Evolutionary conservation across 2,888 invertebrate species (phyloP).

Genomic region (Phoronis australis): DNA sequence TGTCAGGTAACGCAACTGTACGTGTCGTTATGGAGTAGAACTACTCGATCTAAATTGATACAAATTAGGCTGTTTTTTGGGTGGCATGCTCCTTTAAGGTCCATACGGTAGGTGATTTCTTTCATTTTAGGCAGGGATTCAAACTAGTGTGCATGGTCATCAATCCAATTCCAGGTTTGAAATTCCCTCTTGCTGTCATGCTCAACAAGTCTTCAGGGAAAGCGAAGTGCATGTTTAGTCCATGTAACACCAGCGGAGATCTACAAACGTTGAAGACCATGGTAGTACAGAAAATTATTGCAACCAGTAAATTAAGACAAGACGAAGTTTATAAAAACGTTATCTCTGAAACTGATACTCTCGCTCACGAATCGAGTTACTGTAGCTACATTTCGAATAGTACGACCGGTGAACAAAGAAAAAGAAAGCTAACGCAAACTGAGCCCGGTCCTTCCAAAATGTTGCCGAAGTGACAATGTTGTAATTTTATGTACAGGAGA

Average conservation of each 20-base stretch:
- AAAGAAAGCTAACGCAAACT: neutral
- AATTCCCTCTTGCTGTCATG: too few relatives aligned
- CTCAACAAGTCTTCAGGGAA: too few relatives aligned
- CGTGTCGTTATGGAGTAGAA: too few relatives aligned
- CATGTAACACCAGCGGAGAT: neutral
- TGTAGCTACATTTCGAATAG: neutral
- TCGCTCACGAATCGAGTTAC: neutral
- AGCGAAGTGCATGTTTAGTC: neutral
- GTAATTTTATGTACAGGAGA: neutral
- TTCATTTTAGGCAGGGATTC: too few relatives aligned
- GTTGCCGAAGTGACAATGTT: neutral
- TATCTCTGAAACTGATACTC: neutral
- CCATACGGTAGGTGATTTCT: too few relatives aligned
- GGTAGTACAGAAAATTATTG: neutral
- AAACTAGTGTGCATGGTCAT: too few relatives aligned
- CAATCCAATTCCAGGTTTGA: too few relatives aligned
- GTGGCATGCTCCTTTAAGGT: too few relatives aligned
- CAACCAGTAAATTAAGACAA: neutral
- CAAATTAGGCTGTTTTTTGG: too few relatives aligned
- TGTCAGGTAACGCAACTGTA: too few relatives aligned
- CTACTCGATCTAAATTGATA: too few relatives aligned
- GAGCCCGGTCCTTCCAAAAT: neutral
- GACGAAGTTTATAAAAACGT: neutral
- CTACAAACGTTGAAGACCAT: neutral
- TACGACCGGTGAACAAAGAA: neutral